Evolutionary conservation across 2,888 invertebrate genomes (phyloP).

Genomic region (Xanthia togata): DNA sequence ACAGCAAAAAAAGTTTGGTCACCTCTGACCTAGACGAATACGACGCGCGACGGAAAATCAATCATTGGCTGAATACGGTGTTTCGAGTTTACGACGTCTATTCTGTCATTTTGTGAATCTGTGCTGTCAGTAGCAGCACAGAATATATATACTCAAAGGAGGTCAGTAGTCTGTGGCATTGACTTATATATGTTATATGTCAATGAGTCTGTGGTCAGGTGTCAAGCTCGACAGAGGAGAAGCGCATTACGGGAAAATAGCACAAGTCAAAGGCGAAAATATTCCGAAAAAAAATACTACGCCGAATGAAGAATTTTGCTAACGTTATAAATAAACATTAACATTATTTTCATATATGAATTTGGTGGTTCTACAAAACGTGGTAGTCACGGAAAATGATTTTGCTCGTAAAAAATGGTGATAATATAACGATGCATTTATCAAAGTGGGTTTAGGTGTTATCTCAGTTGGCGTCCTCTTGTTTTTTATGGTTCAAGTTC

Average conservation of each 20-base stretch:
- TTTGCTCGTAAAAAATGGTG: conserved; percentile 65
- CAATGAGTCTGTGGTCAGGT: not conserved
- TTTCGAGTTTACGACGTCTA: too few species aligned
- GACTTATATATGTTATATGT: too few species aligned
- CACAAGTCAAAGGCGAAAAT: conserved; percentile 45
- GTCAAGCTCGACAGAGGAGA: conserved; percentile 12
- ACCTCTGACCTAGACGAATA: too few species aligned
- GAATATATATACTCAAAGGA: too few species aligned
- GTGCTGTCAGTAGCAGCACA: too few species aligned
- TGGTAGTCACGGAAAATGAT: conserved; percentile 67
- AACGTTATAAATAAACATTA: conserved; percentile 70
- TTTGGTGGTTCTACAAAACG: conserved; percentile 37
- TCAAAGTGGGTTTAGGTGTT: conserved; percentile 75
- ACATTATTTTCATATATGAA: conserved; percentile 57
- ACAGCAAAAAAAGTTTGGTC: too few species aligned
- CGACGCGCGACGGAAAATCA: too few species aligned
- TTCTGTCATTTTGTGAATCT: too few species aligned
- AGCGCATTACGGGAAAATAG: conserved; percentile 64
- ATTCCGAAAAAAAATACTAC: conserved; percentile 64
- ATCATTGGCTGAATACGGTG: too few species aligned
- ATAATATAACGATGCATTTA: conserved; percentile 68
- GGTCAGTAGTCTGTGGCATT: too few species aligned
- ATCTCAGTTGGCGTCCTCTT: conserved; percentile 82
- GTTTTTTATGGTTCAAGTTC: conserved; percentile 83
- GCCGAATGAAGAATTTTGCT: conserved; percentile 60